Evolutionary conservation across 2,113 vertebrate species (phyloP), one percentile per base, ranked within the genome.

Genomic region (Forbesichthys papilliferus): DNA sequence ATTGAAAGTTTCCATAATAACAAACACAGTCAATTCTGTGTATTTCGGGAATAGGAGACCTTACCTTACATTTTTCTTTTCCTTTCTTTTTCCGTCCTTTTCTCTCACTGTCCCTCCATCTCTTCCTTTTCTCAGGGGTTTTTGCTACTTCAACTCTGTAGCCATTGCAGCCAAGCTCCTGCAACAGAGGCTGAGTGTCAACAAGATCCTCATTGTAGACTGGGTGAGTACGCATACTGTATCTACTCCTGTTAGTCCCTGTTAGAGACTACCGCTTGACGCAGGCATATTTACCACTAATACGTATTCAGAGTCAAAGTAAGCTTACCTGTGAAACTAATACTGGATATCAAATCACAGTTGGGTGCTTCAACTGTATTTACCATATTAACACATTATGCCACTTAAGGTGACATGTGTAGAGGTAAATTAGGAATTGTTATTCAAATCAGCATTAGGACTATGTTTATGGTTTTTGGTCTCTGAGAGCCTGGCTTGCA

Each of bases 81-180:
- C 49, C n/a, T 46, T 6, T 18, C 4, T n/a, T 8, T 55, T 5
- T 47, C 4, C 60, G 1, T 34, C 42, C 11, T n/a, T 46, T 16
- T 69, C 4, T 61, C 33, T 42, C 18, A 51, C 0, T 60, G 5
- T 61, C 18, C 11, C 49, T 18, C 33, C 18, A 10, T 34, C 49
- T 20, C 2, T 33, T 4, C 61, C 48, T 11, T n/a, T 63, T 74
- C 51, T 60, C 88, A 99, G 97, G 98, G 98, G 97, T n/a, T 99
- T 99, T 92, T 99, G 98, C 92, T 99, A 98, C 86, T 99, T 99
- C 87, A 99, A 99, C 88, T 98, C 98, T 0, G 96, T 99, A 61
- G 97, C 98, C 66, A 96, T 99, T 0, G 96, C 98, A 74, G 95
- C 96, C 65, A 99, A 96, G 69, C 94, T 99, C 62, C 91, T 99